Evolutionary conservation across 2,888 invertebrate species (phyloP).

Genomic region (Portevinia maculata): DNA sequence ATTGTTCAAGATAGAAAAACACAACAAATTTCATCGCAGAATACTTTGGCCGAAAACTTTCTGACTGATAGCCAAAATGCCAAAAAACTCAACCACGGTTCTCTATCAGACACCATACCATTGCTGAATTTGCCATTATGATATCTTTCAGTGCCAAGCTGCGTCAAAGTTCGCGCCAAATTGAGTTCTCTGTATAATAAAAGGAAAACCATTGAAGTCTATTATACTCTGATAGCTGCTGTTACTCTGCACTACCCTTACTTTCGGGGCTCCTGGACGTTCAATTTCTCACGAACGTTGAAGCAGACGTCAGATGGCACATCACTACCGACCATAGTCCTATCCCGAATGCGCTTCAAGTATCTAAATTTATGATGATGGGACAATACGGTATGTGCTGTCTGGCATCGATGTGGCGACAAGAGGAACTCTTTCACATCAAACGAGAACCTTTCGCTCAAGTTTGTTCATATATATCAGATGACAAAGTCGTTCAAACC

Average conservation of each 20-base stretch:
- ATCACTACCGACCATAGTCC: neutral
- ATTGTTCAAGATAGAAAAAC: neutral
- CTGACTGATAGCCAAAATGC: conserved; percentile 35
- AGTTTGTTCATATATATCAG: conserved; percentile 37
- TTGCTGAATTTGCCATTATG: conserved; percentile 58
- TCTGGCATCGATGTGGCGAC: conserved; percentile 21
- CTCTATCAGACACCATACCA: conserved; percentile 5
- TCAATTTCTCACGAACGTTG: conserved; percentile 53
- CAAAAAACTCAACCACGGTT: conserved; percentile 44
- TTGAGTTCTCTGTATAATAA: conserved; percentile 61
- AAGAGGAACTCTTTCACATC: conserved; percentile 41
- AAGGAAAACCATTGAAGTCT: conserved; percentile 62
- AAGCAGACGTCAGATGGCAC: conserved; percentile 30
- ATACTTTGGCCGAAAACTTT: neutral
- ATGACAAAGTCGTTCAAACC: conserved; percentile 65
- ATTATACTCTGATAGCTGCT: conserved; percentile 63
- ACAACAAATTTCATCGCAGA: neutral
- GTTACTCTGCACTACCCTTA: neutral
- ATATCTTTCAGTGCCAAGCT: conserved; percentile 56
- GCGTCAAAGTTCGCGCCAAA: conserved; percentile 69
- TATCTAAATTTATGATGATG: conserved; percentile 70
- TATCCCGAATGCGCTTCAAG: conserved; percentile 44
- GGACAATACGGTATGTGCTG: conserved; percentile 38
- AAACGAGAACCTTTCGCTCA: conserved; percentile 36
- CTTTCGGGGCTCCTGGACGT: conserved; percentile 21